Conservation (phyloP, 2,797 vertebrate genomes). For the Philypnodon macrostomus region DNA sequence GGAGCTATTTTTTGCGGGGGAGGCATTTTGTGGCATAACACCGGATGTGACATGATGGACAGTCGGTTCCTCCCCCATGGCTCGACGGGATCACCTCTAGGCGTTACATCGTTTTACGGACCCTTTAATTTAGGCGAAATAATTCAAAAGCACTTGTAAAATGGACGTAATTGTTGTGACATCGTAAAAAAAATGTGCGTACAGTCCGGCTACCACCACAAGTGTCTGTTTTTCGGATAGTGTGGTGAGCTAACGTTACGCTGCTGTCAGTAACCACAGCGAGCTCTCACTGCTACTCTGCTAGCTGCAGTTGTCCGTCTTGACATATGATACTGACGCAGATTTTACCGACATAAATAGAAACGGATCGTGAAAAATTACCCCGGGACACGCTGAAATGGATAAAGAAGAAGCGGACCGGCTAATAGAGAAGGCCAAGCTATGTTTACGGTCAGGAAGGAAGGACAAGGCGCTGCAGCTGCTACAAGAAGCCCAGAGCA, state of each 20-base stretch:
- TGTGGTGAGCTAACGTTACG: conserved; percentile 40
- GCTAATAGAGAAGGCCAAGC: conserved; percentile 81
- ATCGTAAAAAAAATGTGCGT: conserved; percentile 24
- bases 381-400: conserved; percentile 41
- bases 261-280: conserved; percentile 50
- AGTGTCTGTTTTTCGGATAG: conserved; percentile 12
- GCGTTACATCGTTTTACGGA: conserved; percentile 2
- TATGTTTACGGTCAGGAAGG: conserved; percentile 78
- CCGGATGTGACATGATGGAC: conserved; percentile 51
- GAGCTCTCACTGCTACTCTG: conserved; percentile 34
- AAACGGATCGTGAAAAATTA: neutral
- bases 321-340: conserved; percentile 43
- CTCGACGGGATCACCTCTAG: conserved; percentile 19
- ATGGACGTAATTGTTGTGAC: neutral
- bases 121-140: conserved; percentile 17
- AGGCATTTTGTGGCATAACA: neutral
- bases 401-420: conserved; percentile 80
- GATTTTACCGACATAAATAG: conserved; percentile 10
- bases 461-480: conserved; percentile 79
- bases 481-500: conserved; percentile 77
- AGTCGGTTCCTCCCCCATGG: conserved; percentile 13
- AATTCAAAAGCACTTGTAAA: neutral
- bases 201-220: conserved; percentile 23
- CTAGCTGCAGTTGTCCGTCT: conserved; percentile 26
- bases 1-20: neutral